Percentiles rank a stretch among this genome's conserved stretches.
phyloP scores from a whole-genome alignment of 2,797 vertebrate species.

The Spinibarbus caldwelli region DNA sequence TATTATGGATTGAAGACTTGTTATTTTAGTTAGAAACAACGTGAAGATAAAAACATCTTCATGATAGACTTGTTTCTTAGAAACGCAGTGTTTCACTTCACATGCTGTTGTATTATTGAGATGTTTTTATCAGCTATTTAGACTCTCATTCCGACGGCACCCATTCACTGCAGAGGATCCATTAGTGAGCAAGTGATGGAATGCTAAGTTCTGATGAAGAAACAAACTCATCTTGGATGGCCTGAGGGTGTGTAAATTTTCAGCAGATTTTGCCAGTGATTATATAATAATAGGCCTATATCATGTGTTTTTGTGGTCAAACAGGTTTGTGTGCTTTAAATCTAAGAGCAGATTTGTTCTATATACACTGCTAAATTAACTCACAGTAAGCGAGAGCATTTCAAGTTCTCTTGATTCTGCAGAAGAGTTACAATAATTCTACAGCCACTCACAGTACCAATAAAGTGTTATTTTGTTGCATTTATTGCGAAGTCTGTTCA shows the following conservation, averaged over 20 bases:
- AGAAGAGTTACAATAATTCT: slow-evolving; percentile 15
- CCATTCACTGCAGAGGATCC: neutral
- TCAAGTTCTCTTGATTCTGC: neutral
- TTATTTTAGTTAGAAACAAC: neutral
- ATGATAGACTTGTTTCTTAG: neutral
- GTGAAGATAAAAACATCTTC: neutral
- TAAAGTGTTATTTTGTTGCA: slow-evolving; percentile 27
- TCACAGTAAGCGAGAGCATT: neutral
- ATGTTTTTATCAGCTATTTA: neutral
- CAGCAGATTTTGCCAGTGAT: neutral
- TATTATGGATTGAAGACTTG: neutral
- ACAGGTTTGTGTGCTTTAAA: neutral
- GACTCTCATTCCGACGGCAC: neutral
- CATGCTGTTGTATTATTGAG: neutral
- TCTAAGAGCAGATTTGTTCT: neutral
- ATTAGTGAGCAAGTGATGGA: neutral
- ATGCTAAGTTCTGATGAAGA: neutral
- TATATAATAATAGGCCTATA: neutral
- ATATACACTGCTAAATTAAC: neutral
- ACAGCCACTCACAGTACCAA: neutral
- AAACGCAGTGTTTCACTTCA: neutral
- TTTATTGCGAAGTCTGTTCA: slow-evolving; percentile 32
- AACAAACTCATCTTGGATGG: neutral
- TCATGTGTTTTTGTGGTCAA: neutral
- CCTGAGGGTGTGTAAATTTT: too few relatives aligned